Conservation (phyloP, 2,888 invertebrate genomes). For the Odontothrips loti region DNA sequence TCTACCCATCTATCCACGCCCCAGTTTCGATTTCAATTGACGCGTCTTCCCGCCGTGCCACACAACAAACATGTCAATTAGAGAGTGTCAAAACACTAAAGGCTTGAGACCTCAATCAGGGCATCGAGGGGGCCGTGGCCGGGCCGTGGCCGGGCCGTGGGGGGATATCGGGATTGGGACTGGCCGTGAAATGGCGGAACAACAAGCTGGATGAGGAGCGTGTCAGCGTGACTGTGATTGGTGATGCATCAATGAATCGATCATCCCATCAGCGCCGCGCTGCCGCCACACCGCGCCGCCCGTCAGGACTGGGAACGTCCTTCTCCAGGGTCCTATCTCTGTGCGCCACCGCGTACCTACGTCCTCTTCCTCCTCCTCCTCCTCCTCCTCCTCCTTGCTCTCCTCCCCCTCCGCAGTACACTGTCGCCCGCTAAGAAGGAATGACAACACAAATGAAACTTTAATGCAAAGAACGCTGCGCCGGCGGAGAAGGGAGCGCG, state of each 20-base stretch:
- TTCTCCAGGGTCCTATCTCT: too few relatives aligned
- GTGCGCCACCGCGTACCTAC: too few relatives aligned
- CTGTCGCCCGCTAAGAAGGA: too few relatives aligned
- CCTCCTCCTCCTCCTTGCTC: too few relatives aligned
- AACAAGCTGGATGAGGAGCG: background rate
- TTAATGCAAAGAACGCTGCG: too few relatives aligned
- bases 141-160: background rate
- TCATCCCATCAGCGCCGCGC: background rate
- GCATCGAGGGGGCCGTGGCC: background rate
- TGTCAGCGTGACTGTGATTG: background rate
- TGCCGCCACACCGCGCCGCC: background rate
- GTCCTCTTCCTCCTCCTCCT: too few relatives aligned
- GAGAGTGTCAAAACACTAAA: constrained; percentile 21
- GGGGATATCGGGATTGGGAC: background rate
- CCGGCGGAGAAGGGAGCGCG: too few relatives aligned
- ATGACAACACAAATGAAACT: too few relatives aligned
- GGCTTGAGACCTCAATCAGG: constrained; percentile 15
- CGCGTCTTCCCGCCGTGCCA: background rate
- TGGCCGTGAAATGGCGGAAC: constrained; percentile 20
- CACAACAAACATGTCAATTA: constrained; percentile 18
- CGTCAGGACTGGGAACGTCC: too few relatives aligned
- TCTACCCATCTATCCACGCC: background rate
- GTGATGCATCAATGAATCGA: constrained; percentile 20
- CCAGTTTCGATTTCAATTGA: constrained; percentile 13
- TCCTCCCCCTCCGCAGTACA: too few relatives aligned